Conservation (phyloP, 2,113 vertebrate genomes). For the Lepidothrix coronata region DNA sequence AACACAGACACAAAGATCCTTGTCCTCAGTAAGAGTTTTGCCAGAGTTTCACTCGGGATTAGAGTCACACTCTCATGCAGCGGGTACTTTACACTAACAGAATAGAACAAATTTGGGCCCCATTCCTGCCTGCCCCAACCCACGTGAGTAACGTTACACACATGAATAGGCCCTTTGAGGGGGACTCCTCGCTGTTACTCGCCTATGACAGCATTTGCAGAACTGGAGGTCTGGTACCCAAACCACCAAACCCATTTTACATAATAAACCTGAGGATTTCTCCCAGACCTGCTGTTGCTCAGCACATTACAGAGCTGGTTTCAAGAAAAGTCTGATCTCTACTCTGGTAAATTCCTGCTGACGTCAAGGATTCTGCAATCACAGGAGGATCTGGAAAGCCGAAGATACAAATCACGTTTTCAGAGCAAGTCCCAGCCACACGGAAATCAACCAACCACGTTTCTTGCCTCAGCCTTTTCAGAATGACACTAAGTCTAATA, state of each 20-base stretch:
- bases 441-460: accelerated
- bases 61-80: background rate
- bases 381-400: background rate
- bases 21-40: background rate
- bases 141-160: background rate
- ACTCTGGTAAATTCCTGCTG: background rate
- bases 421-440: background rate
- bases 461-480: background rate
- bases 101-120: background rate
- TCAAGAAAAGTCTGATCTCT: background rate
- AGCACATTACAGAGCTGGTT: background rate
- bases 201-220: background rate
- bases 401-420: background rate
- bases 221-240: background rate
- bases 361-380: background rate
- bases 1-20: background rate
- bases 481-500: background rate
- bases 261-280: background rate
- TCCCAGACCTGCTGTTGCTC: background rate
- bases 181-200: accelerated
- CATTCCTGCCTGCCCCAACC: background rate
- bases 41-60: background rate
- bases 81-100: background rate
- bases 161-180: background rate
- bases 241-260: background rate